Conservation (phyloP, 2,797 vertebrate species). For the Philypnodon macrostomus region DNA sequence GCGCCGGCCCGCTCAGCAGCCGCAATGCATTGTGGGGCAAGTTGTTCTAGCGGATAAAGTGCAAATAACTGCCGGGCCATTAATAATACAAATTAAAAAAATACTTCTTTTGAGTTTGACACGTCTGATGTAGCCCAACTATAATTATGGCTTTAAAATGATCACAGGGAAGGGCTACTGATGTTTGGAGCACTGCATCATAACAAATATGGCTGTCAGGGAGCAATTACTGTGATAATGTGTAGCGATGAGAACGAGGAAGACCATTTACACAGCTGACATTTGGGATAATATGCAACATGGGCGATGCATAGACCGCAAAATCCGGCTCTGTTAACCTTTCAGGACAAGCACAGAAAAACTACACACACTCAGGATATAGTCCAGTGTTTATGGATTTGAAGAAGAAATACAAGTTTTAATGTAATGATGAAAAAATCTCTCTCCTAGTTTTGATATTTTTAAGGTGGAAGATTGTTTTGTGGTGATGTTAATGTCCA, state of each 20-base stretch:
- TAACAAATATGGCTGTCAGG: slow-evolving; percentile 54
- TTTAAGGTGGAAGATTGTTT: too few relatives aligned
- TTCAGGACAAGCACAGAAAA: slow-evolving; percentile 19
- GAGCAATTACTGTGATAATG: slow-evolving; percentile 65
- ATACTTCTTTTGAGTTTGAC: too few relatives aligned
- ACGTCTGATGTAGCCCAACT: slow-evolving; percentile 16
- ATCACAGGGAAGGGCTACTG: slow-evolving; percentile 18
- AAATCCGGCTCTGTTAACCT: slow-evolving; percentile 59
- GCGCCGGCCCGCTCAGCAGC: too few relatives aligned
- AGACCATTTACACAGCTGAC: slow-evolving; percentile 67
- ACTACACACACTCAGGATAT: background rate
- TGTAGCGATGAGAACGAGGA: slow-evolving; percentile 55
- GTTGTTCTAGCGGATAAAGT: too few relatives aligned
- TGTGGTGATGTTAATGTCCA: too few relatives aligned
- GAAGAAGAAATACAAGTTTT: background rate
- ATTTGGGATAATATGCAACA: slow-evolving; percentile 61
- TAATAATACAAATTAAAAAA: too few relatives aligned
- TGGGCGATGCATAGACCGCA: slow-evolving; percentile 31
- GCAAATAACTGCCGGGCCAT: too few relatives aligned
- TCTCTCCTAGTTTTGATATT: too few relatives aligned
- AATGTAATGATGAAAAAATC: background rate
- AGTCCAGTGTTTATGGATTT: background rate
- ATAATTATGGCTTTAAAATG: slow-evolving; percentile 14
- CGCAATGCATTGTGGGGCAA: too few relatives aligned
- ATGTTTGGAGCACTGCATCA: slow-evolving; percentile 27